Conservation (phyloP, 2,888 invertebrate species). For the Eulithis testata region DNA sequence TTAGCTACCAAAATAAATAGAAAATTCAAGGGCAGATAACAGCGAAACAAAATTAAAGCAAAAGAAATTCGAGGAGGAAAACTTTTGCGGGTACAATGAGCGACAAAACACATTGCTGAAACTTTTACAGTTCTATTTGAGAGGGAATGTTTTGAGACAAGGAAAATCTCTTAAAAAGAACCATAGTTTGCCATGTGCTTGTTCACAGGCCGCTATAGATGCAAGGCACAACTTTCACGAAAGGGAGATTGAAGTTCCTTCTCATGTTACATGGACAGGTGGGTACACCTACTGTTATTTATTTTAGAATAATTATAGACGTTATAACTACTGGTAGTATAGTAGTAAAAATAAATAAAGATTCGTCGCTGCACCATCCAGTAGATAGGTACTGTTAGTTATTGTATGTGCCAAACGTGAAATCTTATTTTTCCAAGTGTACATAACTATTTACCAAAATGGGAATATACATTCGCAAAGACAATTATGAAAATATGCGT, state of each 20-base stretch:
- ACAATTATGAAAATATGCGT: no score
- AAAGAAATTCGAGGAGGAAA: conserved; percentile 64
- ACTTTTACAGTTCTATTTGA: conserved; percentile 47
- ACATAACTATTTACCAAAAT: no score
- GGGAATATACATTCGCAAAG: no score
- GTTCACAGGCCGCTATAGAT: conserved; percentile 24
- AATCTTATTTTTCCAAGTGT: no score
- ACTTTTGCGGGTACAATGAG: conserved; percentile 73
- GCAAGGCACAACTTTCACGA: conserved; percentile 7
- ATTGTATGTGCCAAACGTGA: no score
- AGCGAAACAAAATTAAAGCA: conserved; percentile 77
- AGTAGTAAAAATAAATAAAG: no score
- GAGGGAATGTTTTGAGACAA: conserved; percentile 41
- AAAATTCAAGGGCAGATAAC: conserved; percentile 58
- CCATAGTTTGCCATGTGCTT: conserved; percentile 34
- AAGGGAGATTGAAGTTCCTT: conserved; percentile 7
- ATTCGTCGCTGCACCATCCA: no score
- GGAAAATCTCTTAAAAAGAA: conserved; percentile 39
- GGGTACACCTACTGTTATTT: no score
- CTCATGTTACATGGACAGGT: no score
- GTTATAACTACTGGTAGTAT: no score
- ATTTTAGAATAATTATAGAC: no score
- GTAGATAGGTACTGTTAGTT: no score
- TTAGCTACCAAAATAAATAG: conserved; percentile 36
- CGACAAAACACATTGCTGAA: conserved; percentile 78